Conservation (phyloP, 1,140 invertebrate species). For the Watersipora subatra region DNA sequence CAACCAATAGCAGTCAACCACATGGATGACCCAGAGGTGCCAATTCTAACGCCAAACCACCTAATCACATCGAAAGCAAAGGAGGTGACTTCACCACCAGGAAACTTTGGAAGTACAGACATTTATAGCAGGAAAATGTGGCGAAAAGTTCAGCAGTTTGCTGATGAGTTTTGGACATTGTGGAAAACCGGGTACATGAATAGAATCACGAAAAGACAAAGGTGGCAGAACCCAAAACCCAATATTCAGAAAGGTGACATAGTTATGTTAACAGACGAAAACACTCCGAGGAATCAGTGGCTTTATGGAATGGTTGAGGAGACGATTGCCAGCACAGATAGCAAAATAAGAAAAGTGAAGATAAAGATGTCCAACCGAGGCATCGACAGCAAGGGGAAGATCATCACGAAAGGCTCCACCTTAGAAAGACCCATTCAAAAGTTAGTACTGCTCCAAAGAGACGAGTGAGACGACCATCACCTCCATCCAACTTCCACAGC, state of each 20-base stretch:
- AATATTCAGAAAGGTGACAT: neutral
- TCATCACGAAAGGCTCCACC: too few species aligned
- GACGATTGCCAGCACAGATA: neutral
- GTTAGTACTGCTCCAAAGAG: neutral
- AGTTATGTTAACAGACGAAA: conserved; percentile 1
- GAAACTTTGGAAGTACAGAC: neutral
- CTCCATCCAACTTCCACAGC: too few species aligned
- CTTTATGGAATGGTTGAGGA: neutral
- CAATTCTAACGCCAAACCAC: neutral
- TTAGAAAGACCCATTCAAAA: neutral
- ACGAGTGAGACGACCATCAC: too few species aligned
- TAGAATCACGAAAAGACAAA: neutral
- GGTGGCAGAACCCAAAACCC: neutral
- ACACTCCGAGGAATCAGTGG: neutral
- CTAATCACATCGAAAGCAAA: neutral
- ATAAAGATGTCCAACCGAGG: neutral
- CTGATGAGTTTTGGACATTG: neutral
- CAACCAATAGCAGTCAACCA: neutral
- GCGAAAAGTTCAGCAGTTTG: neutral
- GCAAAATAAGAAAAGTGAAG: neutral
- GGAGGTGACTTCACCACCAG: neutral
- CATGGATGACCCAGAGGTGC: neutral
- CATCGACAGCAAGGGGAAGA: too few species aligned
- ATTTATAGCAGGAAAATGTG: neutral
- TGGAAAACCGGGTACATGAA: neutral